These are phyloP conservation scores for Panthera leo DNA, from an alignment of 2,113 vertebrate species.

Conservation along the genomic window DNA sequence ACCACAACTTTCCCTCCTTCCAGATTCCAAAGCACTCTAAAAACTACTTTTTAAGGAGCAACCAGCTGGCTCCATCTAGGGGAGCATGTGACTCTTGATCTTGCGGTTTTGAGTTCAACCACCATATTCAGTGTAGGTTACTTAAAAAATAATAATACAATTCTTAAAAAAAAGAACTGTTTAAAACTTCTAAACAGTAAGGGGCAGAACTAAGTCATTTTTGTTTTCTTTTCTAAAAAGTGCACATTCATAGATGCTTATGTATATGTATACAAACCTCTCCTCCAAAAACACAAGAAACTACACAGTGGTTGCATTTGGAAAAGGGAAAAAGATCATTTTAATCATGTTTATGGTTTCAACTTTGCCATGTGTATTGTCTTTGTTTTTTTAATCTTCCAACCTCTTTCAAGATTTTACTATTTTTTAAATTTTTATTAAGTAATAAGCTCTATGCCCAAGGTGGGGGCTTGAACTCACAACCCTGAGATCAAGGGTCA, in stretches of 20 bases:
- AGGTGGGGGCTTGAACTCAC: background rate
- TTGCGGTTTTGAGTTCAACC: background rate
- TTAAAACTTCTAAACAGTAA: background rate
- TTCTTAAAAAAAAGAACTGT: background rate
- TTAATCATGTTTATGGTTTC: slow-evolving; percentile 6
- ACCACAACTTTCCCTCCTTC: background rate
- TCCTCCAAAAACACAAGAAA: background rate
- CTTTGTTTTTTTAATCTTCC: background rate
- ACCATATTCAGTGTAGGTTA: background rate
- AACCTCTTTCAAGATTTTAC: background rate
- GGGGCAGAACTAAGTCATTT: background rate
- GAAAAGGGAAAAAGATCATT: background rate
- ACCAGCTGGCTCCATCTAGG: background rate
- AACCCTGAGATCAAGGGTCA: background rate
- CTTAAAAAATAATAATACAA: background rate
- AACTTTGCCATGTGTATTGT: background rate
- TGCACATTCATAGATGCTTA: background rate
- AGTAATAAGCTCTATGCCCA: background rate
- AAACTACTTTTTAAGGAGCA: background rate
- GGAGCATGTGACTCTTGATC: background rate
- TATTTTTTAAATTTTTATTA: background rate
- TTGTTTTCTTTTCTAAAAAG: background rate
- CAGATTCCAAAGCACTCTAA: background rate
- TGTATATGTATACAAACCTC: background rate
- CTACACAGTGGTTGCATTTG: background rate